Conservation (phyloP, 2,888 invertebrate genomes). For the Melieria picta region DNA sequence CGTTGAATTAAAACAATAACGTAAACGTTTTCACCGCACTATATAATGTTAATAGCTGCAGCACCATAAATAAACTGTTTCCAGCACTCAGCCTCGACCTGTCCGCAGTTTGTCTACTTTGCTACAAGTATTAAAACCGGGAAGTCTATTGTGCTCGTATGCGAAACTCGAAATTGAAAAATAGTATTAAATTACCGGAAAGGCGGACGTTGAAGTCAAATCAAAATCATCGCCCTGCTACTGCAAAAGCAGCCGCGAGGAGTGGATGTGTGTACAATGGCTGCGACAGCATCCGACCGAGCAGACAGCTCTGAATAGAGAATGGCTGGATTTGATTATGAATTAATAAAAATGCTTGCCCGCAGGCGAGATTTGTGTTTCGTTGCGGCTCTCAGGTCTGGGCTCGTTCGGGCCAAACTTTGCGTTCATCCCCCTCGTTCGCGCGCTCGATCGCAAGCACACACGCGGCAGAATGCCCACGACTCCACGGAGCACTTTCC, state of each 20-base stretch:
- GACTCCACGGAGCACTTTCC: constrained; percentile 39
- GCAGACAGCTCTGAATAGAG: constrained; percentile 5
- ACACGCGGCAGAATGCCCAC: not conserved
- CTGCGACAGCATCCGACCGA: not conserved
- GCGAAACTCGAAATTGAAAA: constrained; percentile 51
- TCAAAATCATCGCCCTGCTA: constrained; percentile 45
- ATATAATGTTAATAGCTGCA: too few relatives aligned
- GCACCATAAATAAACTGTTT: too few relatives aligned
- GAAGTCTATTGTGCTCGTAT: constrained; percentile 28
- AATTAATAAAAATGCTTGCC: constrained; percentile 66
- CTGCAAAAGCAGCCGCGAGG: not conserved
- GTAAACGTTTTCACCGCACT: too few relatives aligned
- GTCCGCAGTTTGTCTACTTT: too few relatives aligned
- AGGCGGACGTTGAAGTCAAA: constrained; percentile 53
- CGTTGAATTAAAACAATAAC: too few relatives aligned
- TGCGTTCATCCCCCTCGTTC: constrained; percentile 27
- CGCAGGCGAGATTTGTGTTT: constrained; percentile 65
- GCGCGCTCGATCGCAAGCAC: not conserved
- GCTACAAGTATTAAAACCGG: too few relatives aligned
- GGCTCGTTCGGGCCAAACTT: constrained; percentile 16
- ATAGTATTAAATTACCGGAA: constrained; percentile 57
- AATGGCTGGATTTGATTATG: constrained; percentile 63
- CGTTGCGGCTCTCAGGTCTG: constrained; percentile 38
- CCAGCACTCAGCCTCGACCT: too few relatives aligned
- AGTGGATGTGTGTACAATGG: not conserved